These are phyloP conservation scores for Oenanthe melanoleuca DNA, from an alignment of 2,113 vertebrate species.

Conservation along the genomic window DNA sequence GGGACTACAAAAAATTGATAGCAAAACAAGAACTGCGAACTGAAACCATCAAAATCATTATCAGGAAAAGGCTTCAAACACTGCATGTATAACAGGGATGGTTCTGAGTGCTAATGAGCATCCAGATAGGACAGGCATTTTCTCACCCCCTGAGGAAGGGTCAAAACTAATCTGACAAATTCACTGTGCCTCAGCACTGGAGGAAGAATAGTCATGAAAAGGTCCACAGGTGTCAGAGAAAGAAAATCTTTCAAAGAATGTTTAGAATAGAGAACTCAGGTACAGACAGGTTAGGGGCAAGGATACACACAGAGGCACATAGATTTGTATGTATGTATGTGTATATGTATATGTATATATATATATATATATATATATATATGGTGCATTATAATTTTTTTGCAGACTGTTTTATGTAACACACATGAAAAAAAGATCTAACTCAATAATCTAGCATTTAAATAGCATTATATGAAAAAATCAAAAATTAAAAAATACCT, in stretches of 20 bases:
- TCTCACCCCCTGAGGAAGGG: slow-evolving; percentile 44
- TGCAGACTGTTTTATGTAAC: not conserved
- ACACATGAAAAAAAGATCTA: not conserved
- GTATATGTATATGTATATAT: rapidly evolving
- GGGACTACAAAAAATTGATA: slow-evolving; percentile 34
- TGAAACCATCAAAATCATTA: slow-evolving; percentile 66
- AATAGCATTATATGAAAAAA: not conserved
- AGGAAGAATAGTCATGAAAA: slow-evolving; percentile 34
- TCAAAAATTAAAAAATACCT: not conserved
- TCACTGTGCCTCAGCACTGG: not conserved
- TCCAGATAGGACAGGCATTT: slow-evolving; percentile 22
- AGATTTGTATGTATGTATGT: not conserved
- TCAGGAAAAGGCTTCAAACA: slow-evolving; percentile 50
- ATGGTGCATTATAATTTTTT: not conserved
- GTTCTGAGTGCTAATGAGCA: slow-evolving; percentile 61
- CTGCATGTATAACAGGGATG: not conserved
- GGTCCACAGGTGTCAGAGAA: slow-evolving; percentile 6
- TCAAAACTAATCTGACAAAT: slow-evolving; percentile 48
- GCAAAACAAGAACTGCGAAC: slow-evolving; percentile 45
- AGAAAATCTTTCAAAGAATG: not conserved
- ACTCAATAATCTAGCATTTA: not conserved
- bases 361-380: rapidly evolving
- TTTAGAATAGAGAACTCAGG: not conserved
- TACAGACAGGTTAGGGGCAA: not conserved
- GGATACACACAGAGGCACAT: not conserved